These are phyloP conservation scores for Temnothorax curvispinosus DNA, from an alignment of 1,140 invertebrate genomes.

Conservation along the genomic window DNA sequence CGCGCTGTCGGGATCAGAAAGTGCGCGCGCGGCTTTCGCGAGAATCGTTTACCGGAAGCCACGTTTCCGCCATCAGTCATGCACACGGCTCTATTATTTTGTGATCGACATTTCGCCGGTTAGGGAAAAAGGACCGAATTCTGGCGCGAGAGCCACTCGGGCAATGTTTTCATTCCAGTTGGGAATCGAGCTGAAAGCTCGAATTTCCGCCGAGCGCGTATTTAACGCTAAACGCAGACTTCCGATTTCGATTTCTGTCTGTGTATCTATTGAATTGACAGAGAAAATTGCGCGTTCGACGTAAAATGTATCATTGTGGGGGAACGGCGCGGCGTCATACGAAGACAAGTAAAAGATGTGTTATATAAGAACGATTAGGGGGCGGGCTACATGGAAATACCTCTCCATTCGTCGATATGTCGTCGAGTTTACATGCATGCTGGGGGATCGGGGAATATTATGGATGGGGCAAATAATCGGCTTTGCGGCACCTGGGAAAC, in stretches of 20 bases:
- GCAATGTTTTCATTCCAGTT: conserved; percentile 43
- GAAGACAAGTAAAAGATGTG: not conserved
- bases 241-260: not conserved
- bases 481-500: conserved; percentile 59
- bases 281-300: not conserved
- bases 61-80: conserved; percentile 56
- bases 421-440: conserved; percentile 54
- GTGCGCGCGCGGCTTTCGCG: conserved; percentile 34
- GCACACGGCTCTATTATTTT: conserved; percentile 64
- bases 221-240: conserved; percentile 32
- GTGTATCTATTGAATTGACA: not conserved
- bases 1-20: conserved; percentile 55
- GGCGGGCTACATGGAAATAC: conserved; percentile 2
- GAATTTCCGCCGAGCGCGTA: conserved; percentile 40
- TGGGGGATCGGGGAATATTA: conserved; percentile 50
- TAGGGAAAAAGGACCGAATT: conserved; percentile 35
- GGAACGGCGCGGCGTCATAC: not conserved
- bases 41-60: conserved; percentile 56
- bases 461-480: conserved; percentile 66
- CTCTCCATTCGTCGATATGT: conserved; percentile 40
- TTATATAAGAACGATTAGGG: conserved; percentile 22
- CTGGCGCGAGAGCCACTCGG: conserved; percentile 42
- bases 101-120: conserved; percentile 58
- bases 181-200: conserved; percentile 6
- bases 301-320: not conserved